These are phyloP conservation scores for Drosophila falleni DNA, from an alignment of 2,888 invertebrate genomes.

Conservation along the genomic window DNA sequence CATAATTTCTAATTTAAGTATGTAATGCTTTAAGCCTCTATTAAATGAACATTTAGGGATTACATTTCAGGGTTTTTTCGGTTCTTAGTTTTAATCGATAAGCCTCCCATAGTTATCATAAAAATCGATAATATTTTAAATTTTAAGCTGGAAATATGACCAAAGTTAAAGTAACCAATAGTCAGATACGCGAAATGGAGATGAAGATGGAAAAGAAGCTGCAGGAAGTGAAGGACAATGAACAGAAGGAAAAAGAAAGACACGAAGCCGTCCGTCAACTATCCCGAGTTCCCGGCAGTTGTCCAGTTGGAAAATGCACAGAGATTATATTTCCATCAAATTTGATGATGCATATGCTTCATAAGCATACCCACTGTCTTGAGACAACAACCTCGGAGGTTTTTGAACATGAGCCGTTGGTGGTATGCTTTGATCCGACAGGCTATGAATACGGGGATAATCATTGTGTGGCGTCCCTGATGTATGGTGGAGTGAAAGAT, in stretches of 20 bases:
- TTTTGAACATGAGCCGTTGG: constrained; percentile 34
- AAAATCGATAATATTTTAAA: constrained; percentile 6
- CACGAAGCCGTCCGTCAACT: constrained; percentile 11
- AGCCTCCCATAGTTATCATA: background rate
- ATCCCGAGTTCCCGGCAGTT: constrained; percentile 35
- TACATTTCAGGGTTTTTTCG: background rate
- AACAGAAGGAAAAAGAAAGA: background rate
- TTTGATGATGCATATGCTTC: constrained; percentile 49
- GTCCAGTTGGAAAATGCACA: constrained; percentile 37
- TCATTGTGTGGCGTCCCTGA: constrained; percentile 36
- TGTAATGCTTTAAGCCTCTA: background rate
- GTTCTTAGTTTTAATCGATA: constrained; percentile 12
- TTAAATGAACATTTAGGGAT: background rate
- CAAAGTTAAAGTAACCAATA: background rate
- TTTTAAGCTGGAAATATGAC: constrained; percentile 29
- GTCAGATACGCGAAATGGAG: constrained; percentile 23
- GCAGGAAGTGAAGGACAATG: constrained; percentile 23
- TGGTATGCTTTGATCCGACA: constrained; percentile 39
- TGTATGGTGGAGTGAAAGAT: constrained; percentile 44
- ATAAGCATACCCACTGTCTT: constrained; percentile 18
- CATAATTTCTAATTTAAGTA: background rate
- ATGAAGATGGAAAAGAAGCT: constrained; percentile 35
- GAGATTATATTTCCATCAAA: constrained; percentile 53
- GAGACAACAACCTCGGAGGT: background rate
- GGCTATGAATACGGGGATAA: constrained; percentile 1